phyloP scores from a whole-genome alignment of 1,140 invertebrate species.

The Eumaeus atala region DNA sequence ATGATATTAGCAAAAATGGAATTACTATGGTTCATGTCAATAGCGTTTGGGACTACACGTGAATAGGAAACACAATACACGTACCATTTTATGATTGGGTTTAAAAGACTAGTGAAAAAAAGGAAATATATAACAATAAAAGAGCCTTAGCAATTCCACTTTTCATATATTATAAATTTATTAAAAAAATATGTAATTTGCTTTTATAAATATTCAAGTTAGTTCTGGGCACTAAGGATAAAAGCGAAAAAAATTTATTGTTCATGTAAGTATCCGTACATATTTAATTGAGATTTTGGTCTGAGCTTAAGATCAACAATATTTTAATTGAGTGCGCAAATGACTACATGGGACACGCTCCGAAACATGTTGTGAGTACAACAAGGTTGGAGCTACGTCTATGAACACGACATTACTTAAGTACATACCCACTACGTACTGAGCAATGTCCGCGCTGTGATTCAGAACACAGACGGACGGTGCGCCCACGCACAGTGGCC shows the following conservation, averaged over 20 bases:
- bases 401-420: no score
- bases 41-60: conserved; percentile 6
- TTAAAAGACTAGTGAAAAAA: conserved; percentile 8
- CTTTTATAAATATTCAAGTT: background rate
- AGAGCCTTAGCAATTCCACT: conserved; percentile 63
- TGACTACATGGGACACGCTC: no score
- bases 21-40: conserved; percentile 35
- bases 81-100: conserved; percentile 31
- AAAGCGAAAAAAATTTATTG: background rate
- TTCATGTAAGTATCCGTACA: no score
- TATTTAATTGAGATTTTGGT: no score
- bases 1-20: conserved; percentile 31
- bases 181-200: conserved; percentile 20
- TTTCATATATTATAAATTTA: conserved; percentile 23
- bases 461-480: no score
- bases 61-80: conserved; percentile 23
- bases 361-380: no score
- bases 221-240: background rate
- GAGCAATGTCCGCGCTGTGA: no score
- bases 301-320: no score
- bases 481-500: no score
- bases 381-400: no score
- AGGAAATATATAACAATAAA: conserved; percentile 23
- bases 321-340: no score
- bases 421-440: no score